Conservation (phyloP, 2,113 vertebrate genomes). For the Petrocephalus microphthalmus region DNA sequence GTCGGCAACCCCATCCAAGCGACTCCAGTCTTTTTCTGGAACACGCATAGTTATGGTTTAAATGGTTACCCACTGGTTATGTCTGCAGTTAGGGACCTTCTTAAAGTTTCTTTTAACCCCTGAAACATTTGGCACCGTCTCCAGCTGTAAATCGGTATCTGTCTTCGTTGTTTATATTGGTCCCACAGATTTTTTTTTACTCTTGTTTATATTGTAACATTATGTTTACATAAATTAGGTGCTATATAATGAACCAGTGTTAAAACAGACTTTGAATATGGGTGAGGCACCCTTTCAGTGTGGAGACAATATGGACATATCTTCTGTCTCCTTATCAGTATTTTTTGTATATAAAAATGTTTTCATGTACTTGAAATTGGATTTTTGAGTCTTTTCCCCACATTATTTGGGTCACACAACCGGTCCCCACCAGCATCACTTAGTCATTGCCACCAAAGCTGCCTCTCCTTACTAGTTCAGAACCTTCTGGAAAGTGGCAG, state of each 20-base stretch:
- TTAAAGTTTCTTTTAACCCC: not conserved
- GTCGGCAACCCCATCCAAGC: not conserved
- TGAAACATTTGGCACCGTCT: not conserved
- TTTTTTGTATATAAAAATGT: slow-evolving; percentile 5
- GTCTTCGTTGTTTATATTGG: not conserved
- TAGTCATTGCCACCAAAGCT: not conserved
- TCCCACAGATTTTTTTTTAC: not conserved
- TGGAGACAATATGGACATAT: not conserved
- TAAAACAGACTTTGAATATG: not conserved
- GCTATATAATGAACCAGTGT: slow-evolving; percentile 18
- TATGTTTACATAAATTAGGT: slow-evolving; percentile 10
- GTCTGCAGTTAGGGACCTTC: not conserved
- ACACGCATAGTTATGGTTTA: not conserved
- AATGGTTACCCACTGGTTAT: not conserved
- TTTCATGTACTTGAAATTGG: not conserved
- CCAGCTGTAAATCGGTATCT: not conserved
- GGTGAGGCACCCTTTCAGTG: not conserved
- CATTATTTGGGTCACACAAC: not conserved
- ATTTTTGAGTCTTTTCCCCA: not conserved
- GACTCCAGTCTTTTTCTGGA: not conserved
- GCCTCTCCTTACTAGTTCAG: not conserved
- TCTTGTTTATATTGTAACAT: not conserved
- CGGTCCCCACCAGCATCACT: not conserved
- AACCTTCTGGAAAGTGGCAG: not conserved
- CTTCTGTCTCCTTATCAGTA: not conserved